Evolutionary conservation across 1,140 invertebrate genomes (phyloP), one percentile per base, ranked within the genome.

Genomic region (Halotydeus destructor): DNA sequence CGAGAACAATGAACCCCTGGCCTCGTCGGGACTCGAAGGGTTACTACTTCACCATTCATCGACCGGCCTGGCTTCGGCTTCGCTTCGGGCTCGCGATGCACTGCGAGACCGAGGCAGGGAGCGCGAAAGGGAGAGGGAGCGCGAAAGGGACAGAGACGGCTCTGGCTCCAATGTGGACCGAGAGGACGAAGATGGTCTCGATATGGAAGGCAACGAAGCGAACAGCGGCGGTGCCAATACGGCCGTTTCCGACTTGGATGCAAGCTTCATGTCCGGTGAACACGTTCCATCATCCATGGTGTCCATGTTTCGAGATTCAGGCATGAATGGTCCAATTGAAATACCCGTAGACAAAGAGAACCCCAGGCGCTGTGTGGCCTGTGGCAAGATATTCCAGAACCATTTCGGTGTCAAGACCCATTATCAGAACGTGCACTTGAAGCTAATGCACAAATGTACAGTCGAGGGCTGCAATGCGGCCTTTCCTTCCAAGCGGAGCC

Each of bases 391-490:
- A 50, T 93, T 93, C 61, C 81, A 85, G 57, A 93, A 89, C 54
- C 78, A 85, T 54, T 93, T 89, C 54, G 77, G 78, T n/a, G 74
- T 91, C 1, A 91, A 89, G 60, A 84, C 80, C 0, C 88, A 94
- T 55, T 93, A 86, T 60, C 84, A 88, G 64, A 91, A 84, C 59
- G 80, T 86, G 0, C 89, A 94, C 63, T 69, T 93, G 31, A 93
- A 93, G 60, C 60, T 93, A 43, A 88, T 91, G 76, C 86, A 94
- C 60, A 83, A 81, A 54, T 96, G 89, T 62, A 85, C 76, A 46
- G 77, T 93, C 2, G 83, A 89, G 46, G 86, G 88, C n/a, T 94
- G 88, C 56, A 84, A 83, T 57, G 85, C 85, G 0, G 76, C 82
- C 0, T 96, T 94, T 56, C 82, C 83, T n/a, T 91, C 85, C 1